Base-by-base conservation (phyloP, 2,113 vertebrate genomes). In the Eudyptes chrysolophus region DNA sequence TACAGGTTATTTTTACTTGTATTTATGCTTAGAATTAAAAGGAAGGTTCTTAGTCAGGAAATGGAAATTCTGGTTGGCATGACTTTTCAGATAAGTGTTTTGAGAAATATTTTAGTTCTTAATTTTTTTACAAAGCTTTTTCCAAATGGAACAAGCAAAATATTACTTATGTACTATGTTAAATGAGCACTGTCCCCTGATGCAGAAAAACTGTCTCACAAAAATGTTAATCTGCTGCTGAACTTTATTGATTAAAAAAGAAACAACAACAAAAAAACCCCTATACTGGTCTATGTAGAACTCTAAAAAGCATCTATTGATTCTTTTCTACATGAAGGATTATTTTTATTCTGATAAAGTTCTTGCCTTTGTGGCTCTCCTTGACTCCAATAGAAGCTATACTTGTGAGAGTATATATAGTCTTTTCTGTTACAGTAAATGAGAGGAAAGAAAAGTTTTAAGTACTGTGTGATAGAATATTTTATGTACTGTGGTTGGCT, bases 331-430 rank as follows among this genome's bases (percentile, higher is more conserved):
- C 14, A 6, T 38, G 44, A 92, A 60, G n/a, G 44, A 58, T 83
- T 92, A 64, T 80, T 94, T 93, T 96, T 89, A 44, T 91, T 91
- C 48, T 86, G n/a, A 72, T 89, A 72, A 88, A 76, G 10, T 78
- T 78, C 54, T 78, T 74, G 29, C 25, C 60, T 68, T 80, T 48
- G 16, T 64, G 29, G 11, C 9, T 84, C 22, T 44, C 49, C n/a
- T 69, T 72, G 54, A 46, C 16, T 76, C 16, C 10, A 78, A 49
- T 4, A 57, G 34, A 71, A 83, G 6, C 4, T 40, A 17, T 36
- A 24, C 7, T 29, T 75, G 10, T 46, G 7, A 30, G 38, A 30
- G 5, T 32, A 29, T 68, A 9, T 42, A 8, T 42, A 42, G 4
- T 40, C 17, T 74, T 66, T n/a, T 54, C 32, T 82, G 27, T 79